Percentiles rank a stretch among this genome's conserved stretches.
phyloP scores from a whole-genome alignment of 2,888 invertebrate genomes.

The Nebria brevicollis region DNA sequence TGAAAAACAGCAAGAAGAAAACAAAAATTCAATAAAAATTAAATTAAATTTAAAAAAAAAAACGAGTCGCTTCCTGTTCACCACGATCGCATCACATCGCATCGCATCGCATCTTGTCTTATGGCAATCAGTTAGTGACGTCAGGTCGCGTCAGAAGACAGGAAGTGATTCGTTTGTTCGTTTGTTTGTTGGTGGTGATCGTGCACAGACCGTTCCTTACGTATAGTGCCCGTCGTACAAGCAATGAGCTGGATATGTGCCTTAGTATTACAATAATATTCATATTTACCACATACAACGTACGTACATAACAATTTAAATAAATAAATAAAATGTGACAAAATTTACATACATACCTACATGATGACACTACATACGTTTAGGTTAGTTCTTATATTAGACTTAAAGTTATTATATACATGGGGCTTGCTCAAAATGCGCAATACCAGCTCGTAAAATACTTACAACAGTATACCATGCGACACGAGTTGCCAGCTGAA shows the following conservation, averaged over 20 bases:
- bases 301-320: constrained; percentile 37
- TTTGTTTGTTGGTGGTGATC: constrained; percentile 24
- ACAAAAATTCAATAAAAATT: background rate
- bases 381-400: constrained; percentile 45
- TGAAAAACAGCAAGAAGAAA: background rate
- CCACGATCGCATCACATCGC: background rate
- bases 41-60: background rate
- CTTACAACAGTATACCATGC: constrained; percentile 46
- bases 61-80: background rate
- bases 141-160: background rate
- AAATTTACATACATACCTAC: constrained; percentile 31
- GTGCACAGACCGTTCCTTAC: constrained; percentile 23
- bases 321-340: constrained; percentile 4
- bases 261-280: constrained; percentile 66
- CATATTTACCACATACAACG: constrained; percentile 36
- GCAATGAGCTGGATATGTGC: constrained; percentile 65
- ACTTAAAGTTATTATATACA: constrained; percentile 48
- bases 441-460: constrained; percentile 57
- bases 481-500: constrained; percentile 54
- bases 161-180: constrained; percentile 3
- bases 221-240: constrained; percentile 55
- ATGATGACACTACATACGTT: constrained; percentile 38
- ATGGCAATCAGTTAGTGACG: too few species aligned
- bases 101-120: background rate
- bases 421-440: constrained; percentile 61